phyloP scores from a whole-genome alignment of 1,140 invertebrate genomes.

The Dinoponera quadriceps region DNA sequence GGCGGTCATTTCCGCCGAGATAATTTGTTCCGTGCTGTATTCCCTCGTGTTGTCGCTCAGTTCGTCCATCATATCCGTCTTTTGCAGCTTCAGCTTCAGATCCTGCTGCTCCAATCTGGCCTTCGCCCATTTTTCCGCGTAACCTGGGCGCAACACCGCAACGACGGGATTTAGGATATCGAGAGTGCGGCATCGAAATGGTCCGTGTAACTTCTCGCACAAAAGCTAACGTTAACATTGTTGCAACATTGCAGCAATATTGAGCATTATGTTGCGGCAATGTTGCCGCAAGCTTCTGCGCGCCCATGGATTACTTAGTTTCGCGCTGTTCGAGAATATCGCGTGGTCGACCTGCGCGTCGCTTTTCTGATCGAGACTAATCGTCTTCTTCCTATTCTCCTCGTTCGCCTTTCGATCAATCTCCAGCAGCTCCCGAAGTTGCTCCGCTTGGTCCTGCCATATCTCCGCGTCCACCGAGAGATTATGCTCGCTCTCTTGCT shows the following conservation, averaged over 20 bases:
- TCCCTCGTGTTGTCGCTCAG: constrained; percentile 56
- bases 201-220: too few relatives aligned
- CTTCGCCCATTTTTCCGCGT: constrained; percentile 71
- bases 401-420: constrained; percentile 31
- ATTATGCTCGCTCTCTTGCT: constrained; percentile 63
- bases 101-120: constrained; percentile 73
- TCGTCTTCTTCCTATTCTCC: background rate
- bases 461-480: constrained; percentile 73
- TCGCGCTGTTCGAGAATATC: constrained; percentile 58
- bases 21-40: constrained; percentile 66
- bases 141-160: constrained; percentile 39
- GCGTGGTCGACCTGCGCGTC: constrained; percentile 15
- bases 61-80: constrained; percentile 62
- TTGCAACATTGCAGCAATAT: too few relatives aligned
- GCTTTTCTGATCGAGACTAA: constrained; percentile 40
- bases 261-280: too few relatives aligned
- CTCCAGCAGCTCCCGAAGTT: constrained; percentile 49
- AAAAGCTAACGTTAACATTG: too few relatives aligned
- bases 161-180: constrained; percentile 2
- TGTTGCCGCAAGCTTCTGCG: too few relatives aligned
- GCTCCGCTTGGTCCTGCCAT: constrained; percentile 65
- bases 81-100: constrained; percentile 56
- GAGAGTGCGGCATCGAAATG: too few relatives aligned
- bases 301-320: constrained; percentile 59
- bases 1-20: constrained; percentile 66